Evolutionary conservation across 2,797 vertebrate species (phyloP).

Genomic region (Sebastes itinus): DNA sequence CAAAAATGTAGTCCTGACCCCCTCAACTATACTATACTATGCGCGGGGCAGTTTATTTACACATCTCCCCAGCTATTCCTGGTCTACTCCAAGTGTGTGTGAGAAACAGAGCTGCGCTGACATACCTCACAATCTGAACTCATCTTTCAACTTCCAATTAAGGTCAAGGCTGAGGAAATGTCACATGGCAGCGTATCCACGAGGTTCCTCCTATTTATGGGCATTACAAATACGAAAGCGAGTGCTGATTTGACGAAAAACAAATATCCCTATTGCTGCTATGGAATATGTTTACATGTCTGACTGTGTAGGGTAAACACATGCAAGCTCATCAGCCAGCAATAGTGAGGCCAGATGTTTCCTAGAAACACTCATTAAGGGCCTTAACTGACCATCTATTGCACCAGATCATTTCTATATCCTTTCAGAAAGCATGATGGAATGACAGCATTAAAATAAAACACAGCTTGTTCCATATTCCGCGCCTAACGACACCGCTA

Average conservation of each 20-base stretch:
- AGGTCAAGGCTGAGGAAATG: constrained; percentile 65
- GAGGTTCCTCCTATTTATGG: constrained; percentile 26
- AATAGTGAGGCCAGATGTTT: neutral
- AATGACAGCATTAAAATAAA: neutral
- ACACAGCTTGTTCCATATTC: neutral
- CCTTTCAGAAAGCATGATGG: neutral
- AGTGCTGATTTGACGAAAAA: constrained; percentile 33
- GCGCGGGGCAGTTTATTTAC: neutral
- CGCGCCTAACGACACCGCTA: neutral
- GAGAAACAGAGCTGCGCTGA: constrained; percentile 41
- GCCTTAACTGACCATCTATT: neutral
- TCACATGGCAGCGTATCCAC: constrained; percentile 34
- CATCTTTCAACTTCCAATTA: constrained; percentile 72
- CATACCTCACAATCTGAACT: constrained; percentile 48
- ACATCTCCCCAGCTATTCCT: constrained; percentile 21
- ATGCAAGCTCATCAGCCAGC: neutral
- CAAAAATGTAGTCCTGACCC: neutral
- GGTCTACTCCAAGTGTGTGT: constrained; percentile 22
- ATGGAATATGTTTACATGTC: constrained; percentile 31
- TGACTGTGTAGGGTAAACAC: constrained; percentile 28
- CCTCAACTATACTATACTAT: neutral
- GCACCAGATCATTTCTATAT: neutral
- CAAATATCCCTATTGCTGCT: constrained; percentile 6
- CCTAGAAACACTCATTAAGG: neutral
- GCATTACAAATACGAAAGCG: constrained; percentile 42